Evolutionary conservation across 2,888 invertebrate genomes (phyloP).

Genomic region (Drosophila neonasuta): DNA sequence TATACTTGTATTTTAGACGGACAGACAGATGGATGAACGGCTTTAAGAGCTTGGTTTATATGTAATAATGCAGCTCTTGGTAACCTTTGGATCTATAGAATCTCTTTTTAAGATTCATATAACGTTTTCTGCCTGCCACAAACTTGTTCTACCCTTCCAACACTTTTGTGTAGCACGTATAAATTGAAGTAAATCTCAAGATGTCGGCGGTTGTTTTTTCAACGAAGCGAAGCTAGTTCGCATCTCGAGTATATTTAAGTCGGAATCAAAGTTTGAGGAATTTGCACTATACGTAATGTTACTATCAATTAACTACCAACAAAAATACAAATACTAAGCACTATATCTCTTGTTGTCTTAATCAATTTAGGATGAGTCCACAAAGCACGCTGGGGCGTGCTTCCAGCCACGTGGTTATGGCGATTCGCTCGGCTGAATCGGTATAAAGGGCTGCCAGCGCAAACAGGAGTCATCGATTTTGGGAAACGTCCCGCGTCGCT

Average conservation of each 20-base stretch:
- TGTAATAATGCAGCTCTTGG: too few species aligned
- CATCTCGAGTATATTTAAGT: slow-evolving; percentile 37
- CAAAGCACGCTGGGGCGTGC: slow-evolving; percentile 67
- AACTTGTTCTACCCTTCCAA: not conserved
- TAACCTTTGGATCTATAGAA: too few species aligned
- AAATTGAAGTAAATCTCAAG: slow-evolving; percentile 30
- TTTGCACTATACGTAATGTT: slow-evolving; percentile 45
- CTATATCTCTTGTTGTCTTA: slow-evolving; percentile 33
- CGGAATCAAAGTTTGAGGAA: slow-evolving; percentile 27
- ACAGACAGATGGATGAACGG: too few species aligned
- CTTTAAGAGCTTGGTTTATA: too few species aligned
- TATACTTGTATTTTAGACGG: too few species aligned
- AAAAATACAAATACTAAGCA: slow-evolving; percentile 47
- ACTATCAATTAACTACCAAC: slow-evolving; percentile 55
- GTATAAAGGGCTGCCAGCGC: slow-evolving; percentile 92
- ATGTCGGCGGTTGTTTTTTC: slow-evolving; percentile 29
- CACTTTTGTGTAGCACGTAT: not conserved
- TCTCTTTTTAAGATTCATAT: too few species aligned
- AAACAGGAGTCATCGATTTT: slow-evolving; percentile 94
- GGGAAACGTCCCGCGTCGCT: slow-evolving; percentile 90
- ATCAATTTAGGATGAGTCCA: slow-evolving; percentile 53
- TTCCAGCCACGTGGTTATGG: slow-evolving; percentile 75
- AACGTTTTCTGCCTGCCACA: too few species aligned
- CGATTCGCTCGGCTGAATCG: slow-evolving; percentile 82
- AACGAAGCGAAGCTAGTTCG: slow-evolving; percentile 26